Evolutionary conservation across 2,888 invertebrate species (phyloP), one percentile per base, ranked within the genome.

Genomic region (Dascillus cervinus): DNA sequence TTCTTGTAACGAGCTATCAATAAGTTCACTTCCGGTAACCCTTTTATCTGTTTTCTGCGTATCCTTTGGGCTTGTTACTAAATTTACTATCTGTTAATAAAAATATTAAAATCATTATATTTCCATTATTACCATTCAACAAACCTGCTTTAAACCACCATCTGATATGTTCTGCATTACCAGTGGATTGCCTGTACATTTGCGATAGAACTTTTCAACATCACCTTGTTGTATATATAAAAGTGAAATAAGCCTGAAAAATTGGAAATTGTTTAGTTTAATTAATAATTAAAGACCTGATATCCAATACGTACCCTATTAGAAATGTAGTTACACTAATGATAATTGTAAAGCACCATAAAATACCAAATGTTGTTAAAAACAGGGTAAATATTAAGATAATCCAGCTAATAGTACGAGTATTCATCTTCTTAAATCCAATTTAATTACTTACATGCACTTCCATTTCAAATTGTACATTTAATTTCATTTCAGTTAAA

Each of bases 1-100:
- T 68, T 88, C 82, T 65, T 87, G 87, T 28, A 90, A 69, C 48
- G 84, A 86, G 51, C 84, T 82, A 66, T 90, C 90, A 37, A 91
- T 89, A 15, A 84, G 73, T 51, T 82, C 82, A 52, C 88, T 85
- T 13, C 89, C 89, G 12, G 88, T 89, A 41, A 90, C 81, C 52
- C 88, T 64, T 45, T 55, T 66, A 52, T 75, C 75, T 32, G 63
- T 56, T 49, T 69, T 71, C 44, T 52, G 55, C 26, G 51, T 42
- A 46, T 52, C 53, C 34, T 56, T 57, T 14, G 61, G 60, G 40
- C 52, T 59, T 26, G 48, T 43, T 22, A 62, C 34, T 33, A 54
- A 44, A 33, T 52, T 50, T n/a, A 58, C 54, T 22, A 64, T 48
- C 46, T 56, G 37, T 11, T 6, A 23, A 26, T 20, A 19, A 30